Base-by-base conservation (phyloP, 1,140 invertebrate species). In the Drosophila sulfurigaster region DNA sequence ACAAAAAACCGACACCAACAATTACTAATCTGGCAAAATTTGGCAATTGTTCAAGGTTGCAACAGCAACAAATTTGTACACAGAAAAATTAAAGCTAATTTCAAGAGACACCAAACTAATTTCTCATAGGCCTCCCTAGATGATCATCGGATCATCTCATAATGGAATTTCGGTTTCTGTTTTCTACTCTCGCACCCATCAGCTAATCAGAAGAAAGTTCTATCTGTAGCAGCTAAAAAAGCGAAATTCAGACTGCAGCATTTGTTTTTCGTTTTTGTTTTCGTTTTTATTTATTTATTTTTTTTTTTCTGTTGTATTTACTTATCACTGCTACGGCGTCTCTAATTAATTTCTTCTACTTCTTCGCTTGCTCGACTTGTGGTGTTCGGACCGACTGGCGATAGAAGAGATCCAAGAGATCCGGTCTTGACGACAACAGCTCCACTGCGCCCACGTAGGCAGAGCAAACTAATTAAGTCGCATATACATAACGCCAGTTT, bases 381-480 rank as follows among this genome's bases (percentile, higher is more conserved):
- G 64, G 20, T 68, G 48, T 48, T 43, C 51, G 60, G 66, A 1
- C 20, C 20, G 20, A 25, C 20, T 25, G 65, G 73, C 35, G 72
- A 38, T 38, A 38, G 35, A 38, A 10, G 35, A 62, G 73, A 49
- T 25, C 69, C 81, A 54, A 78, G 35, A 69, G 72, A 88, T 80
- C 80, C 81, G 85, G 80, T 83, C 79, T 38, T 41, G 3, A 57
- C 79, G 69, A 30, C 51, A 30, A 54, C 51, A 54, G 25, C 28
- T 54, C 28, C 15, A 35, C 11, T 35, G 51, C 51, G 30, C 77
- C 83, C 77, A 88, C 83, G 67, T 74, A 62, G 52, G 56, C 66
- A 79, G 45, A 57, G 78, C 56, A 81, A 81, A 89, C 85, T 89
- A 89, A 89, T 89, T 89, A 89, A 89, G 81, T 85, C 85, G 75